Conservation (phyloP, 2,113 vertebrate species). For the Bubalus kerabau region DNA sequence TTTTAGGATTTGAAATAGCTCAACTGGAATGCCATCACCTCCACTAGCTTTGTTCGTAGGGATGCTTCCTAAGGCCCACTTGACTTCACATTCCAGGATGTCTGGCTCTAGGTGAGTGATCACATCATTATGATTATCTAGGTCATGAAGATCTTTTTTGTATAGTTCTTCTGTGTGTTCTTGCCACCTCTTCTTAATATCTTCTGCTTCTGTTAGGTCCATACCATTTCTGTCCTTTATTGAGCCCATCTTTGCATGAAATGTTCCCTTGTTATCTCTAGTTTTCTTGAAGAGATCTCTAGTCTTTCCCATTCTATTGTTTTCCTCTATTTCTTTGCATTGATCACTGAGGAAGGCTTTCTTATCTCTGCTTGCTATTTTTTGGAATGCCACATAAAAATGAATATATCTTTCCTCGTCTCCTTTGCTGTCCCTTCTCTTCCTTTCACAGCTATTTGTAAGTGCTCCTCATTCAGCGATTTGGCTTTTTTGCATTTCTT, state of each 20-base stretch:
- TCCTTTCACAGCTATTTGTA: background rate
- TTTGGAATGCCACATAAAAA: background rate
- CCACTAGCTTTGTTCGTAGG: background rate
- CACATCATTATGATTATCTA: background rate
- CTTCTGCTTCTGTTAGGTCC: background rate
- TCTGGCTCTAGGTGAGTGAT: background rate
- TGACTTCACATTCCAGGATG: background rate
- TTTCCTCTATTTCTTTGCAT: background rate
- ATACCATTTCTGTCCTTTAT: background rate
- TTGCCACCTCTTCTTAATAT: background rate
- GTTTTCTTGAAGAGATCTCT: background rate
- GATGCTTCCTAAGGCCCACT: background rate
- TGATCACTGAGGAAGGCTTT: background rate
- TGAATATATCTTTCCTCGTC: background rate
- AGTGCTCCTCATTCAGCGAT: accelerated
- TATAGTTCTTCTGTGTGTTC: background rate
- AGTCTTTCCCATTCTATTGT: background rate
- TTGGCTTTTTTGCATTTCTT: background rate
- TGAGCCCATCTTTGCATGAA: background rate
- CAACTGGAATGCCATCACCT: background rate
- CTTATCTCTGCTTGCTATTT: background rate
- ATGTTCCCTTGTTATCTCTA: background rate
- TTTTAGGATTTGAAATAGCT: background rate
- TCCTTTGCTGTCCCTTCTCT: background rate
- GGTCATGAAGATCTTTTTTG: background rate